phyloP scores from a whole-genome alignment of 2,113 vertebrate genomes.

The Cochlearius cochlearius region DNA sequence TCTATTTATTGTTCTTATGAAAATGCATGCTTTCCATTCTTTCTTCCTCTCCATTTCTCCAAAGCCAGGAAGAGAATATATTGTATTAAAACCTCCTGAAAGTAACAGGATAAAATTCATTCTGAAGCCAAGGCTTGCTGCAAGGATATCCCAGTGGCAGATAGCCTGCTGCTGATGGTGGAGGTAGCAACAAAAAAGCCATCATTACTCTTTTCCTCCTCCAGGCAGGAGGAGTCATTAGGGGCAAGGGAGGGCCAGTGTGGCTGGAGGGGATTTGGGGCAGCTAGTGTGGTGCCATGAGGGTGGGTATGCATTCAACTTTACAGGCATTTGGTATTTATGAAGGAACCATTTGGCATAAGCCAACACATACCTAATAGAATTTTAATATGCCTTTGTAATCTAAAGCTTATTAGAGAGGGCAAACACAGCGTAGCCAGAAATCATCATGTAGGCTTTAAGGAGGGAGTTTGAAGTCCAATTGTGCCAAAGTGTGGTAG shows the following conservation, averaged over 20 bases:
- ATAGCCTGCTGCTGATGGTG: neutral
- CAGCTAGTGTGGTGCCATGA: neutral
- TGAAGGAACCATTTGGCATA: neutral
- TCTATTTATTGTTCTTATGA: neutral
- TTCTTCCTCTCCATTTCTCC: neutral
- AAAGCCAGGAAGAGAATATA: neutral
- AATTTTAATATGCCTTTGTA: neutral
- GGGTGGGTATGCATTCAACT: neutral
- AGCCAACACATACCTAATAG: neutral
- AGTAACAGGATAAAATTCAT: neutral
- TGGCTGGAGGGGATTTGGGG: neutral
- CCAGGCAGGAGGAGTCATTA: neutral
- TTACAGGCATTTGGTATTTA: neutral
- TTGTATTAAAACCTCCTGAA: neutral
- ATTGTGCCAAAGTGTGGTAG: neutral
- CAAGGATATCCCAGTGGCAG: neutral
- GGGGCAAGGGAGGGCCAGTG: rapidly evolving
- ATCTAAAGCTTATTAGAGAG: neutral
- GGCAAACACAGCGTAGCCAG: neutral
- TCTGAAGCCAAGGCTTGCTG: neutral
- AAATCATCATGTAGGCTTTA: neutral
- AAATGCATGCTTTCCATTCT: neutral
- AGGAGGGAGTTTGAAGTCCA: neutral
- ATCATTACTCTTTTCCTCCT: neutral
- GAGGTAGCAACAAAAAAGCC: neutral